phyloP scores from a whole-genome alignment of 1,140 invertebrate species.

The Oedothorax gibbosus region DNA sequence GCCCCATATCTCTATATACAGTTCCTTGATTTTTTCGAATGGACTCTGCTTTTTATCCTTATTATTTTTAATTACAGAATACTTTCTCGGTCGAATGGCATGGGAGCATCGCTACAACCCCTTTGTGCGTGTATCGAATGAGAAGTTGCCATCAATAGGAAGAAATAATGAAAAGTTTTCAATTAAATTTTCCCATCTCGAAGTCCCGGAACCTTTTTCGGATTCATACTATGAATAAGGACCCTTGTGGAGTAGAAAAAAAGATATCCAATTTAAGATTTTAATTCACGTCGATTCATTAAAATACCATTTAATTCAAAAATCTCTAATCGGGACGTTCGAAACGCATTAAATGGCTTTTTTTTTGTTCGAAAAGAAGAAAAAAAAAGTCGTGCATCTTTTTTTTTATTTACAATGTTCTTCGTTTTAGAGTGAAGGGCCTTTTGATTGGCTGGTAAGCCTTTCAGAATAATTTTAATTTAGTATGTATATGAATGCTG shows the following conservation, averaged over 20 bases:
- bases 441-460: constrained; percentile 2
- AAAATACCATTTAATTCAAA: constrained; percentile 51
- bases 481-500: background rate
- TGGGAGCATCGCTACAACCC: background rate
- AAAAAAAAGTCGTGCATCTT: too few species aligned
- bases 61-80: constrained; percentile 19
- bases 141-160: constrained; percentile 6
- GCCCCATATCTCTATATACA: background rate
- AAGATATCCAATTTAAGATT: constrained; percentile 38
- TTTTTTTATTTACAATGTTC: background rate
- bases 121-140: background rate
- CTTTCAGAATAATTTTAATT: constrained; percentile 18
- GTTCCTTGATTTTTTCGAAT: background rate
- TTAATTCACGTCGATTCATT: constrained; percentile 40
- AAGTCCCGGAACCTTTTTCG: background rate
- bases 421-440: constrained; percentile 2
- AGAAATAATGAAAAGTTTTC: constrained; percentile 43
- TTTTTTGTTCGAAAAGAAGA: background rate
- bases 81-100: background rate
- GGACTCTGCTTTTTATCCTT: constrained; percentile 7
- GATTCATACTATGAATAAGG: background rate
- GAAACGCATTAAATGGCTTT: constrained; percentile 27
- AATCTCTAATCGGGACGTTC: background rate
- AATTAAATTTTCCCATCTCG: constrained; percentile 35
- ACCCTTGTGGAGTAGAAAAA: background rate